phyloP scores from a whole-genome alignment of 1,140 invertebrate genomes.

The Pogonomyrmex barbatus region DNA sequence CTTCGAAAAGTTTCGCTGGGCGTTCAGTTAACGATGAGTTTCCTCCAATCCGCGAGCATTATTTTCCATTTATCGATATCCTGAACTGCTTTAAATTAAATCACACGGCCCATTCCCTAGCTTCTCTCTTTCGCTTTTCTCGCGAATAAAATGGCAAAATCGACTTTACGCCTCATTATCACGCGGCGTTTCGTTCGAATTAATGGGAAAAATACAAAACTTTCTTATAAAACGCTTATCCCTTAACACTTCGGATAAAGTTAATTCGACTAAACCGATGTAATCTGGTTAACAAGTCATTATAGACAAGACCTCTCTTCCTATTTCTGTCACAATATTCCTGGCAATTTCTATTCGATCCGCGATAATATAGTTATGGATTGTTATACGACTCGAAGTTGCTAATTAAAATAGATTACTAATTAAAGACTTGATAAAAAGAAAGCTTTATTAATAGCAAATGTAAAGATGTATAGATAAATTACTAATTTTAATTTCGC shows the following conservation, averaged over 20 bases:
- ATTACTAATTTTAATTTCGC: not conserved
- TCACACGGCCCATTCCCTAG: not conserved
- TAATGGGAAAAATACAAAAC: constrained; percentile 48
- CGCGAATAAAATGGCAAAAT: constrained; percentile 12
- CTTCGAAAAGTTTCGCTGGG: constrained; percentile 44
- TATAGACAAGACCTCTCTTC: not conserved
- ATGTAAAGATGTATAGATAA: not conserved
- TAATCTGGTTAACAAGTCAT: constrained; percentile 47
- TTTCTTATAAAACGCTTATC: constrained; percentile 40
- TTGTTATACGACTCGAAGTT: not conserved
- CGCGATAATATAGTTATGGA: constrained; percentile 1
- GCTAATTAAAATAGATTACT: constrained; percentile 16
- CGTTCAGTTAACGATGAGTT: constrained; percentile 54
- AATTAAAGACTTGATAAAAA: not conserved
- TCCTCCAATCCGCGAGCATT: constrained; percentile 32
- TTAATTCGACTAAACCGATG: constrained; percentile 21
- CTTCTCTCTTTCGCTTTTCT: constrained; percentile 14
- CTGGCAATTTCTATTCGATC: not conserved
- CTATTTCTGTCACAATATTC: not conserved
- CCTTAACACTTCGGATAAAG: not conserved
- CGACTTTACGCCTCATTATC: constrained; percentile 53
- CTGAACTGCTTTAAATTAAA: constrained; percentile 54
- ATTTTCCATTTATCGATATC: constrained; percentile 61
- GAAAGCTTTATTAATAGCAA: not conserved
- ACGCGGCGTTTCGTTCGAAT: constrained; percentile 43